Base-by-base conservation (phyloP, 2,888 invertebrate species). In the Orchesella flavescens region DNA sequence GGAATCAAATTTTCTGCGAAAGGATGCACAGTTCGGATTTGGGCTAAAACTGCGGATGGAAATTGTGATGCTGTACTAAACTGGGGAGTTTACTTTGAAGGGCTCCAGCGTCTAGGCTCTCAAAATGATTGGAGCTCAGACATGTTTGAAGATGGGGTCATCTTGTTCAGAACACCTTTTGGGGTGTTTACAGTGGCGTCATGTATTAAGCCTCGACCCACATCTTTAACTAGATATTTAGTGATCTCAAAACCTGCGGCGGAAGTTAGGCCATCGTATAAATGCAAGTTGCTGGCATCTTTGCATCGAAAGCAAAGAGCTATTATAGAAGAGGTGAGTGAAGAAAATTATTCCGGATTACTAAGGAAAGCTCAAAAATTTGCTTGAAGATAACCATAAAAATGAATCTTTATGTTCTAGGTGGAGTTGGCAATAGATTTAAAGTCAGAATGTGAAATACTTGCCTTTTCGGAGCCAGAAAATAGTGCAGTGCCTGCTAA, bases 121-220 rank as follows among this genome's bases (percentile, higher is more conserved):
- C 90, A 90, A 85, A 89, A 90, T 66, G 87, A 86, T 21, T 87
- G 86, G 87, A 87, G 84, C 53, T 93, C 49, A 89, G 89, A 88
- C 93, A 82, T 82, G 82, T 95, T 88, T 92, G 92, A 89, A 91
- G 92, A 66, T 17, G 94, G 95, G 90, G 93, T 95, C 63, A 91
- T 96, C 88, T 93, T 97, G 88, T 96, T 97, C 90, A 94, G 95
- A 91, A 93, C 97, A 92, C 94, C 94, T 85, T 96, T 96, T 53
- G 96, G 96, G 3, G 95, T 93, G 89, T 97, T 97, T 90, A 94
- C 95, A 55, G 61, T 63, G n/a, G 82, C 76, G 92, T 92, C 86
- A 90, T 91, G 19, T 49, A 74, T 68, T 24, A 77, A 77, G 19
- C 69, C 84, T 49, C 68, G 80, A n/a, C 74, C 74, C 46, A 83